Percentiles rank a stretch among this genome's conserved stretches.
phyloP scores from a whole-genome alignment of 2,888 invertebrate genomes.

The Fragum whitleyi region DNA sequence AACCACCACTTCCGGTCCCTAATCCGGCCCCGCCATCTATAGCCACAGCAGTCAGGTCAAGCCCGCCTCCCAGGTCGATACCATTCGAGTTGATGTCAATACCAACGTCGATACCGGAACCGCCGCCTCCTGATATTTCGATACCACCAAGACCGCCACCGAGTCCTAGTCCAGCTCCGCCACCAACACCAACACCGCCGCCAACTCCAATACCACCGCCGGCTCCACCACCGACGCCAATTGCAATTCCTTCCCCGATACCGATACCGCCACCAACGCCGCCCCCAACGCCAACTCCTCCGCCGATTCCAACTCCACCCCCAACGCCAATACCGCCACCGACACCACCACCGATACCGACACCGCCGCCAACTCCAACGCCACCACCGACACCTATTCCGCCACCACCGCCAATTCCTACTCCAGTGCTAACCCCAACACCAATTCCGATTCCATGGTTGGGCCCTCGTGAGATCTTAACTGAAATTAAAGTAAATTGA shows the following conservation, averaged over 20 bases:
- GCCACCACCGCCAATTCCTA: slow-evolving; percentile 12
- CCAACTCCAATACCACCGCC: background rate
- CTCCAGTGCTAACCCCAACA: background rate
- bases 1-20: background rate
- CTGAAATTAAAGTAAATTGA: background rate
- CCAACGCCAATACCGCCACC: background rate
- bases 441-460: background rate
- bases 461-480: background rate
- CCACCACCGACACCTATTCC: background rate
- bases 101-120: background rate
- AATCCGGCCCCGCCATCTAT: background rate
- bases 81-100: background rate
- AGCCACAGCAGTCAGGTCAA: background rate
- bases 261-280: background rate
- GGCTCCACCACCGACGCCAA: background rate
- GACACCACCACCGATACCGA: background rate
- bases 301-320: background rate
- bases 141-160: background rate
- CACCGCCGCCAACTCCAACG: background rate
- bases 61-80: background rate
- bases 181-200: slow-evolving; percentile 5
- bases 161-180: slow-evolving; percentile 13
- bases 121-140: background rate
- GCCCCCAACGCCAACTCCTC: background rate
- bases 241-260: background rate